Evolutionary conservation across 2,113 vertebrate genomes (phyloP).

Genomic region (Anhinga rufa): DNA sequence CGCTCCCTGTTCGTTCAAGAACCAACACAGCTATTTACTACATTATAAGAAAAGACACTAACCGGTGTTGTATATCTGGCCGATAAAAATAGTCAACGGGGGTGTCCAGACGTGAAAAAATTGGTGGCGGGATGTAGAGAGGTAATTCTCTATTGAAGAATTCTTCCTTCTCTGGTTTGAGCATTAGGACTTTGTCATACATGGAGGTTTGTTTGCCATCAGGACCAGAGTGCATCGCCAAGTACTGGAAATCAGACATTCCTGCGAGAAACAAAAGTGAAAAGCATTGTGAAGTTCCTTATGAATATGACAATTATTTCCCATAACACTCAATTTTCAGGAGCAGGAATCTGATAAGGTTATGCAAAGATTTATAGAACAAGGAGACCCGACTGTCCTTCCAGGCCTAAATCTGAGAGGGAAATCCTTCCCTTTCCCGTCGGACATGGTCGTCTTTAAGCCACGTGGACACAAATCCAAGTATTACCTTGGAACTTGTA

Average conservation of each 20-base stretch:
- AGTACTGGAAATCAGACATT: slow-evolving; percentile 92
- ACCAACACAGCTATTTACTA: not conserved
- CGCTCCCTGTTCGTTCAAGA: not conserved
- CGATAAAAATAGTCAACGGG: slow-evolving; percentile 91
- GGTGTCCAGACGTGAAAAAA: slow-evolving; percentile 92
- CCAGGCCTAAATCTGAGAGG: not conserved
- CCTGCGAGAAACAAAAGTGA: slow-evolving; percentile 40
- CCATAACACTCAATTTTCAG: not conserved
- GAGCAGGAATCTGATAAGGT: not conserved
- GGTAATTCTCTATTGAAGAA: slow-evolving; percentile 87
- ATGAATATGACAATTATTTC: not conserved
- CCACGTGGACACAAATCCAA: accelerated
- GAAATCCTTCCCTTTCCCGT: not conserved
- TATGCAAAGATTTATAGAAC: not conserved
- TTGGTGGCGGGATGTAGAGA: slow-evolving; percentile 89
- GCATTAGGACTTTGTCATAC: slow-evolving; percentile 88
- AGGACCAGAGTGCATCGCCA: slow-evolving; percentile 80
- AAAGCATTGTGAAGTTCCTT: not conserved
- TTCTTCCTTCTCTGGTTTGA: slow-evolving; percentile 83
- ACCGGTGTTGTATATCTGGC: slow-evolving; percentile 82
- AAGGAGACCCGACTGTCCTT: not conserved
- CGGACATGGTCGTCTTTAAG: not conserved
- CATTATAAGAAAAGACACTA: not conserved
- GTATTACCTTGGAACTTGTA: slow-evolving; percentile 93
- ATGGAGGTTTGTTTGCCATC: slow-evolving; percentile 76